Conservation (phyloP, 2,113 vertebrate genomes). For the Hippocampus zosterae region DNA sequence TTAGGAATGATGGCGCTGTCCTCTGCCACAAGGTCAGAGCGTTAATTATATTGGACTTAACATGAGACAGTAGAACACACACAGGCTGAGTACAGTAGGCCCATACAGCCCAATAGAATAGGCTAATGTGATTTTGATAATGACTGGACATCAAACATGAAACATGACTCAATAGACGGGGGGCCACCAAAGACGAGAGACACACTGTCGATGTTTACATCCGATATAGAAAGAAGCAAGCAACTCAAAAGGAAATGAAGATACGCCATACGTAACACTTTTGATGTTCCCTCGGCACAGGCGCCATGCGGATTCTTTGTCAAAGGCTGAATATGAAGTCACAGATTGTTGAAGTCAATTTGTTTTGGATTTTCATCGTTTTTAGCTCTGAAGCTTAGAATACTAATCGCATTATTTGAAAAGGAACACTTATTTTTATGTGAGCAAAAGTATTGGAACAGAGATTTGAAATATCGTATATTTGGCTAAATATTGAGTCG, state of each 20-base stretch:
- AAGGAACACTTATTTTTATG: neutral
- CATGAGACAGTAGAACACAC: conserved; percentile 50
- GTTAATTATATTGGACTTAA: conserved; percentile 61
- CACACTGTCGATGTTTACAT: neutral
- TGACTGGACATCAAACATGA: conserved; percentile 61
- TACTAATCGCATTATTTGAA: too few species aligned
- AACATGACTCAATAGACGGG: conserved; percentile 38
- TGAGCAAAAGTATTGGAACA: neutral
- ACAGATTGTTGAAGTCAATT: too few species aligned
- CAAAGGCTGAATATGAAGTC: too few species aligned
- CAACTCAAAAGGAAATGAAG: neutral
- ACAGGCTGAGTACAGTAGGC: conserved; percentile 48
- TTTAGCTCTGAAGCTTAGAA: too few species aligned
- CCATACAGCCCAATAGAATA: conserved; percentile 43
- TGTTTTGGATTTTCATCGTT: too few species aligned
- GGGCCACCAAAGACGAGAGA: conserved; percentile 56
- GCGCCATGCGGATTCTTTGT: too few species aligned
- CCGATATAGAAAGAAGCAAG: neutral
- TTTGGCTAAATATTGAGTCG: too few species aligned
- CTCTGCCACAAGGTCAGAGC: conserved; percentile 56
- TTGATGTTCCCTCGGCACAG: too few species aligned
- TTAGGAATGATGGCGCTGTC: conserved; percentile 42
- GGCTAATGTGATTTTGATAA: conserved; percentile 60
- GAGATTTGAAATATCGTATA: neutral
- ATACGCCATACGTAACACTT: too few species aligned